Evolutionary conservation across 2,888 invertebrate genomes (phyloP), one percentile per base, ranked within the genome.

Genomic region (Chamaedrilus cognettii): DNA sequence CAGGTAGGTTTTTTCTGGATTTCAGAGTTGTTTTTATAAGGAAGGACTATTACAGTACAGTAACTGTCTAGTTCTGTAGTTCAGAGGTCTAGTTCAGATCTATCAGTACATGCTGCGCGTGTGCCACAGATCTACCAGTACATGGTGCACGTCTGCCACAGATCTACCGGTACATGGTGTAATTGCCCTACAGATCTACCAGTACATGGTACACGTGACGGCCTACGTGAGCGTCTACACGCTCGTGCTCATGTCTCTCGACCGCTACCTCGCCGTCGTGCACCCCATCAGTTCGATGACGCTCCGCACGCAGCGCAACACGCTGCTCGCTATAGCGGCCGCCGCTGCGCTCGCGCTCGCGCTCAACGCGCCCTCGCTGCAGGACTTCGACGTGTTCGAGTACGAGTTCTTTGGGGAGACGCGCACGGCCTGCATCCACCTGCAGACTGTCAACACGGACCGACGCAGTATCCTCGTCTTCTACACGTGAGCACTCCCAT

Each of bases 191-290:
- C 56, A 65, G 85, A 89, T 91, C 30, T 92, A 94, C 15, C 94
- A 95, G 82, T 96, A 95, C 81, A 88, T 94, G 81, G 92, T 93
- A 74, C 92, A 93, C 68, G 94, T 94, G 50, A 94, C 94, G 32
- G 95, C 95, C 33, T 95, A 94, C 80, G 93, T 93, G 65, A 94
- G 94, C 77, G 94, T 96, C 3, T 96, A 95, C 85, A 96, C 95
- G 0, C 86, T 96, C 60, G 94, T 96, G 0, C 87, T 96, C 71
- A 96, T 96, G 95, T 94, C 94, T 4, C 85, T 95, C 66, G 96
- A 96, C 84, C 81, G 88, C 73, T 96, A 92, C 82, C 87, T 96
- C 84, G 96, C 96, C 33, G 96, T 96, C 1, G 95, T 95, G 1
- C 93, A 94, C 83, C 95, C 96, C 3, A 91, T 96, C 73, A 88